Base-by-base conservation (phyloP, 2,113 vertebrate genomes). In the Eclectus roratus region DNA sequence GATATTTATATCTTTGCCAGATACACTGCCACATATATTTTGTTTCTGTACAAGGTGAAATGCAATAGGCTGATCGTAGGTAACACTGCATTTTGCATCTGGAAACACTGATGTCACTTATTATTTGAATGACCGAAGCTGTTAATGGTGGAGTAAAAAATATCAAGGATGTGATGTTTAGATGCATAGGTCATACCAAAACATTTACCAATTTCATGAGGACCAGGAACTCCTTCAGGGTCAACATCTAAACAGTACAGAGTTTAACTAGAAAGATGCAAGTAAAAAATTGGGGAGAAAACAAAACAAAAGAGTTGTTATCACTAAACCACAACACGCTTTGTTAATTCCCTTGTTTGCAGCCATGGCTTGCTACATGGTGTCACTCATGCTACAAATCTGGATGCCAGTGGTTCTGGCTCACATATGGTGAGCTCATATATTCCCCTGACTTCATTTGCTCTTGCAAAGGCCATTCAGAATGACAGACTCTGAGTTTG, bases 1-100 rank as follows among this genome's bases (percentile, higher is more conserved):
- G 93, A n/a, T 89, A 95, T 86, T 94, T 88, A 90, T 69, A 93
- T 44, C 43, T 89, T 52, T 86, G 61, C 50, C 65, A 94, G 80
- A 86, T 86, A 92, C 28, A 86, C 8, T 92, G 63, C 55, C 60
- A 84, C 19, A 68, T 44, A 64, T 63, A 90, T 78, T 91, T 47
- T 74, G 37, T 90, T 44, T 85, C 80, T 60, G 19, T 52, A 39
- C 46, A 88, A 18, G 18, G 18, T 6, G 16, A 93, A 94, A 88
- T 56, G 35, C 18, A 83, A 25, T 63, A 86, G 55, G 52, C 53
- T 41, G 33, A 86, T 77, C 18, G 2, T 33, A 80, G 50, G 47
- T 68, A 90, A 88, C 77, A 31, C 4, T 68, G 79, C 58, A 66
- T 63, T 90, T 88, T 83, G 43, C 35, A 60, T 49, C 68, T 33